Conservation (phyloP, 2,797 vertebrate genomes). For the Manis javanica region DNA sequence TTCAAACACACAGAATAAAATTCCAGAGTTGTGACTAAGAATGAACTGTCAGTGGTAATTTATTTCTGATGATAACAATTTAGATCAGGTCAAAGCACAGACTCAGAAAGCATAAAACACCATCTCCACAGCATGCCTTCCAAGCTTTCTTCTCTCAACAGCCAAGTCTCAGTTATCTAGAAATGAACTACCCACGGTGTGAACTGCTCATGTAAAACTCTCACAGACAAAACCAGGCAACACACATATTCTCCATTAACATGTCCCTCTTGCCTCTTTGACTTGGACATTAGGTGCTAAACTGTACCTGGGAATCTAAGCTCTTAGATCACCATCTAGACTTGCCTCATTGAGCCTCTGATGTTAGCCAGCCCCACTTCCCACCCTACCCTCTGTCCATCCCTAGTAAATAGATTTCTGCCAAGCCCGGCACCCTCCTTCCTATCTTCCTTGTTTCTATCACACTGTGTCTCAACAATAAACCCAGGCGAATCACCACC, state of each 20-base stretch:
- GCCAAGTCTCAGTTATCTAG: not conserved
- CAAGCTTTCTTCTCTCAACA: slow-evolving; percentile 25
- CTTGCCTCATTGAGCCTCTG: not conserved
- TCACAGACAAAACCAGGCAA: not conserved
- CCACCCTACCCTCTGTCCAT: not conserved
- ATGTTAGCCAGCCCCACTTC: not conserved
- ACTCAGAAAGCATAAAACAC: slow-evolving; percentile 31
- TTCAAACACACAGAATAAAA: slow-evolving; percentile 35
- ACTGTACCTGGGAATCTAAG: not conserved
- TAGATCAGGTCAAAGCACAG: slow-evolving; percentile 23
- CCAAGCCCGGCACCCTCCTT: not conserved
- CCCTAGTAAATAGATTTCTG: not conserved
- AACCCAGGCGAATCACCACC: not conserved
- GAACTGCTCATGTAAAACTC: slow-evolving; percentile 32
- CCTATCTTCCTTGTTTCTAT: not conserved
- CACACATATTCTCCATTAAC: not conserved
- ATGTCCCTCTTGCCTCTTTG: slow-evolving; percentile 28
- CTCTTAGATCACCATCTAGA: not conserved
- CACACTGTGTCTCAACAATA: not conserved
- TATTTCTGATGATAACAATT: slow-evolving; percentile 61
- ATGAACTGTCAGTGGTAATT: slow-evolving; percentile 49
- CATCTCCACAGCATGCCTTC: not conserved
- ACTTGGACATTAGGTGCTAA: not conserved
- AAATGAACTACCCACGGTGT: not conserved
- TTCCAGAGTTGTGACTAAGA: slow-evolving; percentile 57